phyloP scores from a whole-genome alignment of 2,797 vertebrate species.

The Borostomias antarcticus region DNA sequence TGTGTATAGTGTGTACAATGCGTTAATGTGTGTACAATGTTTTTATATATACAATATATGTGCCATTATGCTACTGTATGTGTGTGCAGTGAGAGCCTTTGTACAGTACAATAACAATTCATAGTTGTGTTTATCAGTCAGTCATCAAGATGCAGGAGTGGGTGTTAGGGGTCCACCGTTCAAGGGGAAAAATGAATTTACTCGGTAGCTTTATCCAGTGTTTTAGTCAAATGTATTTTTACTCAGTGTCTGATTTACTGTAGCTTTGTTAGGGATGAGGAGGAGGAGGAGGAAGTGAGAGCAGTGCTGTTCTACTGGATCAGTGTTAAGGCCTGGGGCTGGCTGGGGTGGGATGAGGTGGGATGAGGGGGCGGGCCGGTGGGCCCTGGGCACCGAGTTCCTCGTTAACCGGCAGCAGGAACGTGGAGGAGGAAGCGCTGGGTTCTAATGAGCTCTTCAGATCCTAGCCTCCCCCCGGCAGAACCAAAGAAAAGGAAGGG shows the following conservation, averaged over 20 bases:
- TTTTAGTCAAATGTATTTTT: conserved; percentile 6
- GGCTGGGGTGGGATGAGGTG: conserved; percentile 21
- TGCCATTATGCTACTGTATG: too few relatives aligned
- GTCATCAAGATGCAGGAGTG: too few relatives aligned
- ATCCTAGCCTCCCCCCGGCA: conserved; percentile 54
- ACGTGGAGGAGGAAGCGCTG: conserved; percentile 30
- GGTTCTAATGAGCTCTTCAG: conserved; percentile 60
- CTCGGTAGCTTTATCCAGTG: not conserved
- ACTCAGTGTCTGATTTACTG: not conserved
- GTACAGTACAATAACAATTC: too few relatives aligned
- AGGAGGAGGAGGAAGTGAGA: not conserved
- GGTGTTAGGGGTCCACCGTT: too few relatives aligned
- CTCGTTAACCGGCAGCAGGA: not conserved
- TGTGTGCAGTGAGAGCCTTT: too few relatives aligned
- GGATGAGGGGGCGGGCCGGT: too few relatives aligned
- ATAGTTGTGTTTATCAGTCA: too few relatives aligned
- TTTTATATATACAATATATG: too few relatives aligned
- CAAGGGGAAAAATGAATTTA: too few relatives aligned
- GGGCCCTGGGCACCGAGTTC: too few relatives aligned
- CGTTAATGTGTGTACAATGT: too few relatives aligned
- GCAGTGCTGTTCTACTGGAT: conserved; percentile 37
- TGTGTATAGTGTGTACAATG: too few relatives aligned
- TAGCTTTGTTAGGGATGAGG: not conserved
- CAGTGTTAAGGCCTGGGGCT: conserved; percentile 48
- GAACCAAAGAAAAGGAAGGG: conserved; percentile 40